These are phyloP conservation scores for Epiblema foenella DNA, from an alignment of 2,888 invertebrate genomes.

Conservation along the genomic window DNA sequence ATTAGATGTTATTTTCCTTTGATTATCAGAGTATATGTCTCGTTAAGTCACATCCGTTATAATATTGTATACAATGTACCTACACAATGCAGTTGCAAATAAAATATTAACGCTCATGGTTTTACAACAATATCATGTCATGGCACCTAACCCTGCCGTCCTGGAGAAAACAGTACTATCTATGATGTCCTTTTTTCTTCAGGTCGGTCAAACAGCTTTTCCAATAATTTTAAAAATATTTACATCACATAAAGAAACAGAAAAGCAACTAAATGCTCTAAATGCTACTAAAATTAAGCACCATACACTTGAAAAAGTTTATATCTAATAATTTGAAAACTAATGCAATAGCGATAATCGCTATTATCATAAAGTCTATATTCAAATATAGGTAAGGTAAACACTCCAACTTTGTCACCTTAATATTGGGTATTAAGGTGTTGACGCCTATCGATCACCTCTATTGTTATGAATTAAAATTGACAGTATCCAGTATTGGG, in stretches of 20 bases:
- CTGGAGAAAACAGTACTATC: constrained; percentile 27
- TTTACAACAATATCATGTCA: constrained; percentile 55
- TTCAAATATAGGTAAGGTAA: background rate
- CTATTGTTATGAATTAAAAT: no score
- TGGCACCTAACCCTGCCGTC: constrained; percentile 65
- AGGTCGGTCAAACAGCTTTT: constrained; percentile 10
- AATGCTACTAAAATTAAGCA: constrained; percentile 77
- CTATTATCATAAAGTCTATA: constrained; percentile 16
- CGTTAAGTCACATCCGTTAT: no score
- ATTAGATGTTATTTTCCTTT: background rate
- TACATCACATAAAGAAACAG: constrained; percentile 57
- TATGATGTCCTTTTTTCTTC: background rate
- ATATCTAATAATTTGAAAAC: constrained; percentile 14
- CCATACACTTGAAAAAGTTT: constrained; percentile 53
- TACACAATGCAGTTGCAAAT: background rate
- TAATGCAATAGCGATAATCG: background rate
- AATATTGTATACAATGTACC: background rate
- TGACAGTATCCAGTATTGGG: no score
- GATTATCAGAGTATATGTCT: background rate
- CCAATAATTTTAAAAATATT: constrained; percentile 57
- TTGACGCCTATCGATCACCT: no score
- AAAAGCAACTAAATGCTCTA: constrained; percentile 77
- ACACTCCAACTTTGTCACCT: no score
- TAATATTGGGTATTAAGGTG: no score
- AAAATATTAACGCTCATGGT: constrained; percentile 13